Evolutionary conservation across 1,140 invertebrate genomes (phyloP).

Genomic region (Phthorimaea operculella): DNA sequence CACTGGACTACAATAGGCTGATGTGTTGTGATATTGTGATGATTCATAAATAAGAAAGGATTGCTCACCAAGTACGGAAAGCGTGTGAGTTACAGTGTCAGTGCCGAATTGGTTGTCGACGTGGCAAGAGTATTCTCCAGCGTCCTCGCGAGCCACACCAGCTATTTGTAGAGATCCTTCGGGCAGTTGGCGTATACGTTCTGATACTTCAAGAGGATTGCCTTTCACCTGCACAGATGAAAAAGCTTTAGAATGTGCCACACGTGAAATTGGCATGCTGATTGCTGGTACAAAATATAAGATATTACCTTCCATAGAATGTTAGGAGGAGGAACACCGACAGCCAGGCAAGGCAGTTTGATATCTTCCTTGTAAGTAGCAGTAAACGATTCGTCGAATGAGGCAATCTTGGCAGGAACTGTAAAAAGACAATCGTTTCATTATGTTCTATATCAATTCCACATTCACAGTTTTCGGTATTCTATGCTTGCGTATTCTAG

Average conservation of each 20-base stretch:
- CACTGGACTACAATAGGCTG: too few relatives aligned
- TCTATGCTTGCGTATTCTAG: too few relatives aligned
- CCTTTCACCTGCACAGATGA: constrained; percentile 70
- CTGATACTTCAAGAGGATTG: constrained; percentile 73
- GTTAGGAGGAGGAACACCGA: constrained; percentile 88
- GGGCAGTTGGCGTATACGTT: constrained; percentile 83
- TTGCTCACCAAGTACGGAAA: constrained; percentile 85
- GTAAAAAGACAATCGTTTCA: too few relatives aligned
- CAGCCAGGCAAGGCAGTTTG: constrained; percentile 89
- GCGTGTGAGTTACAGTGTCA: constrained; percentile 89
- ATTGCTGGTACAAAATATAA: too few relatives aligned
- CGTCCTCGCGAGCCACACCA: constrained; percentile 88
- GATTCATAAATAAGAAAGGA: background rate
- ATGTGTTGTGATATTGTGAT: too few relatives aligned
- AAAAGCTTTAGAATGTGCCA: too few relatives aligned
- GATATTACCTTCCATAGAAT: constrained; percentile 84
- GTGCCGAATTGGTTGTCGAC: constrained; percentile 94
- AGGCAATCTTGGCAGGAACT: constrained; percentile 94
- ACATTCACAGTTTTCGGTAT: too few relatives aligned
- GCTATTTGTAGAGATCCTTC: constrained; percentile 93
- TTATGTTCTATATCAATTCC: too few relatives aligned
- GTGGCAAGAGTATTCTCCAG: constrained; percentile 90
- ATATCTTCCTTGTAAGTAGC: constrained; percentile 92
- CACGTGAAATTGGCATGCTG: too few relatives aligned
- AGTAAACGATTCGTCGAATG: constrained; percentile 90